These are phyloP conservation scores for Hydropotes inermis DNA, from an alignment of 2,113 vertebrate species.

Conservation along the genomic window DNA sequence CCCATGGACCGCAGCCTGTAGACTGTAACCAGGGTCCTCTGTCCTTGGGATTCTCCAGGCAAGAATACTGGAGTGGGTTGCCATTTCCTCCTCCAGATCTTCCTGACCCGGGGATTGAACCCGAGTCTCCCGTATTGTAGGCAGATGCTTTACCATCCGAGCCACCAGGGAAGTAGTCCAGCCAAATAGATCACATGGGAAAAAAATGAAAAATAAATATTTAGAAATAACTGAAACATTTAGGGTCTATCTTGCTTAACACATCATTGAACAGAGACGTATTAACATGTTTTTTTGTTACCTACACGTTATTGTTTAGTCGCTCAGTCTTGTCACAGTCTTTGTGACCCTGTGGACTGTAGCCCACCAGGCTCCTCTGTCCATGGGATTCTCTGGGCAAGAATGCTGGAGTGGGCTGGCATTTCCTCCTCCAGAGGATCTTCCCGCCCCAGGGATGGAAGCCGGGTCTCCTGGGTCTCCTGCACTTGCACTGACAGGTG, in stretches of 20 bases:
- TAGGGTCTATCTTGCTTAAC: neutral
- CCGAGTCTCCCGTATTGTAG: too few relatives aligned
- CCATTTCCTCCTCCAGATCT: too few relatives aligned
- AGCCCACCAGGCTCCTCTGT: neutral
- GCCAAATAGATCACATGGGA: fast-evolving
- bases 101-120: too few relatives aligned
- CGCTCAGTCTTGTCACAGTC: neutral
- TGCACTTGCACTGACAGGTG: neutral
- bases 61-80: too few relatives aligned
- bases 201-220: neutral
- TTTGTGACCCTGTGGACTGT: neutral
- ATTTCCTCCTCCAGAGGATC: fast-evolving
- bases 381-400: neutral
- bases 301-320: fast-evolving
- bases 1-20: too few relatives aligned
- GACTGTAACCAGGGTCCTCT: too few relatives aligned
- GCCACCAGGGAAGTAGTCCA: too few relatives aligned
- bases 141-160: too few relatives aligned
- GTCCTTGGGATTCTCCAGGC: too few relatives aligned
- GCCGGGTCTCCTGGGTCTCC: neutral
- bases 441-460: fast-evolving
- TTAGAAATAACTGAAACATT: neutral
- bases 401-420: neutral
- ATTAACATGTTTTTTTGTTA: neutral
- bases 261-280: neutral